Conservation (phyloP, 2,113 vertebrate genomes). For the Microcebus murinus region DNA sequence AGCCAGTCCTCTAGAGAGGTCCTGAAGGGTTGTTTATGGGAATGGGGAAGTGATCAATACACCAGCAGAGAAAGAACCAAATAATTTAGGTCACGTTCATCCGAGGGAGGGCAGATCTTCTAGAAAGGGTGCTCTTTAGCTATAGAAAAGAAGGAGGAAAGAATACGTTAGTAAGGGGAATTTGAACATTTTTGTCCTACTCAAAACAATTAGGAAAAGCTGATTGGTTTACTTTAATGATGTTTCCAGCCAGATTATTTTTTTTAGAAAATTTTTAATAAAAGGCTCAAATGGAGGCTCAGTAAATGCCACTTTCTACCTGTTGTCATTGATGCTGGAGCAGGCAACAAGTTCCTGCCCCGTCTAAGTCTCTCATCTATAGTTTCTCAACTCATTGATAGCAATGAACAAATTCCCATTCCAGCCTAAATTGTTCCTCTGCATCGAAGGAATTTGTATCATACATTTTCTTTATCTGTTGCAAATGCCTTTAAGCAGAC, state of each 20-base stretch:
- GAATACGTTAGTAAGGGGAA: neutral
- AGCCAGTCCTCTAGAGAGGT: constrained; percentile 72
- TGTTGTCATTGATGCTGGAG: neutral
- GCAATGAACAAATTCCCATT: neutral
- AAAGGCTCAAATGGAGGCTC: neutral
- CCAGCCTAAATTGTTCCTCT: neutral
- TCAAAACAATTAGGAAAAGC: neutral
- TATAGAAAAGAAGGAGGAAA: fast-evolving
- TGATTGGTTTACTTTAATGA: neutral
- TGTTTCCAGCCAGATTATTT: neutral
- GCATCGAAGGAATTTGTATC: neutral
- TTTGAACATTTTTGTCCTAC: constrained; percentile 35
- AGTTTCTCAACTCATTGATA: neutral
- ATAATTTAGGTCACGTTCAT: constrained; percentile 61
- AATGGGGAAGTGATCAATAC: constrained; percentile 80
- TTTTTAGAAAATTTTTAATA: neutral
- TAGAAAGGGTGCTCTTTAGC: neutral
- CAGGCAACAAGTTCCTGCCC: neutral
- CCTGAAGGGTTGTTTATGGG: constrained; percentile 66
- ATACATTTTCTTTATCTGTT: neutral
- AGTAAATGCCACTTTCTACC: neutral
- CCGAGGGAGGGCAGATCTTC: neutral
- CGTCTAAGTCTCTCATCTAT: neutral
- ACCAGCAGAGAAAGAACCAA: neutral
- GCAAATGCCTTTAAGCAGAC: neutral